Percentiles rank a stretch among this genome's conserved stretches.
Conservation (phyloP, 2,113 vertebrate species). For the Malurus elegans region DNA sequence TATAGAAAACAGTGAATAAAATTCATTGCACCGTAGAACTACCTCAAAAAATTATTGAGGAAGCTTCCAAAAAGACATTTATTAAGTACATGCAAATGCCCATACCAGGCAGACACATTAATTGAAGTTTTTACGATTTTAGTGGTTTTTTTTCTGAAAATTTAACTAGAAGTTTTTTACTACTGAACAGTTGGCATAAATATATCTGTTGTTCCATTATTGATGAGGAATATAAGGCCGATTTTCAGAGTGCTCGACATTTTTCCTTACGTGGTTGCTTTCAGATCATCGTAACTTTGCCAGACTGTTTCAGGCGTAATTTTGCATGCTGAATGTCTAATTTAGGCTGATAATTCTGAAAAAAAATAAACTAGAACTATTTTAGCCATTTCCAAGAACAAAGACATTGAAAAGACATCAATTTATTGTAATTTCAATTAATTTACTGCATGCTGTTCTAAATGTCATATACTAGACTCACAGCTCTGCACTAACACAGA, state of each 20-base stretch:
- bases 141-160: not conserved
- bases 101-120: not conserved
- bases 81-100: not conserved
- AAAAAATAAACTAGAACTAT: not conserved
- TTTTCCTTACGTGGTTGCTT: not conserved
- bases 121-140: not conserved
- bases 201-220: not conserved
- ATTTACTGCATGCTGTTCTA: not conserved
- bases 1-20: not conserved
- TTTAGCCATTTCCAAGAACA: not conserved
- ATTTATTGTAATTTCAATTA: not conserved
- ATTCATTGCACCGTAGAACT: not conserved
- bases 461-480: not conserved
- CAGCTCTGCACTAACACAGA: not conserved
- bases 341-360: not conserved
- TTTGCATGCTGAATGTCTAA: not conserved
- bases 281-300: not conserved
- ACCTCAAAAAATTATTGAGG: not conserved
- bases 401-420: not conserved
- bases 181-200: not conserved
- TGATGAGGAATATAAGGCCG: not conserved
- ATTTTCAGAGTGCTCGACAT: not conserved
- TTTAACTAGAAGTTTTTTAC: not conserved
- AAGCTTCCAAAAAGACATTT: not conserved
- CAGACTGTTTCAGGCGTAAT: not conserved